These are phyloP conservation scores for Trachymyrmex septentrionalis DNA, from an alignment of 1,140 invertebrate species.

Conservation along the genomic window DNA sequence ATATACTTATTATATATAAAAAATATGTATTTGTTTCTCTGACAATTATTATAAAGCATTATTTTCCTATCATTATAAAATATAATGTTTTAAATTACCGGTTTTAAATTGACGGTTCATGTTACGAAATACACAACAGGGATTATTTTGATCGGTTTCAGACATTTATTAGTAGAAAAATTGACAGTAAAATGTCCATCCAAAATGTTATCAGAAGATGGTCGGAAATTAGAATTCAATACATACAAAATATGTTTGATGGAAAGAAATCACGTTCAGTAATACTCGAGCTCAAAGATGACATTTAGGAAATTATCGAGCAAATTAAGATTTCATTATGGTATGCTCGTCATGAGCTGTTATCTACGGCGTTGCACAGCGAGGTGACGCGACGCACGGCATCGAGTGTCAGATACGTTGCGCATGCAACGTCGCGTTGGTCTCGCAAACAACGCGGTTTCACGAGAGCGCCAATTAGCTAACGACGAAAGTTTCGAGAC, in stretches of 20 bases:
- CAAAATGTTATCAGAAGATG: constrained; percentile 37
- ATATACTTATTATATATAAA: not conserved
- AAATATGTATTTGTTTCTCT: not conserved
- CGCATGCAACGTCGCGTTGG: constrained; percentile 72
- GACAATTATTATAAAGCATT: not conserved
- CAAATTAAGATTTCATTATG: constrained; percentile 73
- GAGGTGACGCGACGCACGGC: constrained; percentile 61
- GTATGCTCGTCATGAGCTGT: constrained; percentile 55
- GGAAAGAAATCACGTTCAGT: not conserved
- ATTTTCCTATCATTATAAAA: not conserved
- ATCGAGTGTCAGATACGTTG: constrained; percentile 54
- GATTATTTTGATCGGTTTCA: not conserved
- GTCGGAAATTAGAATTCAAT: constrained; percentile 34
- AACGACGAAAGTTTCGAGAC: constrained; percentile 83
- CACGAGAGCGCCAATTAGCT: constrained; percentile 81
- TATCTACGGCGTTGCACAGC: constrained; percentile 52
- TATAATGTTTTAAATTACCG: not conserved
- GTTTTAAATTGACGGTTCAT: not conserved
- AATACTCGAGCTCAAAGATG: not conserved
- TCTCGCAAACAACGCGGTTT: constrained; percentile 78
- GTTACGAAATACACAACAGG: not conserved
- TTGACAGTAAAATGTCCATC: not conserved
- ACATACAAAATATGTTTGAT: constrained; percentile 23
- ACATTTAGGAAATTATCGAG: constrained; percentile 7
- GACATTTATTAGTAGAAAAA: constrained; percentile 1